Evolutionary conservation across 2,888 invertebrate genomes (phyloP).

Genomic region (Rhingia campestris): DNA sequence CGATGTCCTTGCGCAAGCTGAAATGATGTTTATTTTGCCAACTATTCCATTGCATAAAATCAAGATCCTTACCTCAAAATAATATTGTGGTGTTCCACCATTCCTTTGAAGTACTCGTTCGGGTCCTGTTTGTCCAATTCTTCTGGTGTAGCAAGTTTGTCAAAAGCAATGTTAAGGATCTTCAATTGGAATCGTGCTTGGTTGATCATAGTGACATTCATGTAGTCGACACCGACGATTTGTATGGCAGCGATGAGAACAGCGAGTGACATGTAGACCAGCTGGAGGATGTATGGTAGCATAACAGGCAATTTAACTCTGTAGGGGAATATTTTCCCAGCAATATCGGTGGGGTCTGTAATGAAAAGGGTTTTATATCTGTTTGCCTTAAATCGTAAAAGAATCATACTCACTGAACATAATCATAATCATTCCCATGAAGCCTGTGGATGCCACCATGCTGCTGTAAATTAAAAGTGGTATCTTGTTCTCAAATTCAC

Average conservation of each 20-base stretch:
- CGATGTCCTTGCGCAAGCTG: conserved; percentile 76
- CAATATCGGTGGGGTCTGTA: conserved; percentile 75
- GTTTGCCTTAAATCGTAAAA: not conserved
- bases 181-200: conserved; percentile 78
- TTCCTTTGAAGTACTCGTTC: conserved; percentile 72
- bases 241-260: conserved; percentile 75
- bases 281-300: conserved; percentile 71
- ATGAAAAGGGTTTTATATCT: not conserved
- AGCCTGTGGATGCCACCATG: conserved; percentile 71
- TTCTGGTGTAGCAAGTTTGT: conserved; percentile 63
- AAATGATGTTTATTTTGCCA: not conserved
- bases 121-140: conserved; percentile 15
- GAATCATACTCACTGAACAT: conserved; percentile 60
- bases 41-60: not conserved
- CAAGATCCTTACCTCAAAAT: conserved; percentile 74
- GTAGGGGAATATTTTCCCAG: conserved; percentile 77
- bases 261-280: conserved; percentile 76
- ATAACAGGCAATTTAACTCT: conserved; percentile 75
- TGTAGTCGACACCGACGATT: conserved; percentile 76
- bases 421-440: conserved; percentile 62
- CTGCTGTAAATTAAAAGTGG: conserved; percentile 56
- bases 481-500: conserved; percentile 74
- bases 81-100: conserved; percentile 77
- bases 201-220: conserved; percentile 78
- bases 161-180: conserved; percentile 77